These are phyloP conservation scores for Drosophila recens DNA, from an alignment of 2,888 invertebrate species.

Conservation along the genomic window DNA sequence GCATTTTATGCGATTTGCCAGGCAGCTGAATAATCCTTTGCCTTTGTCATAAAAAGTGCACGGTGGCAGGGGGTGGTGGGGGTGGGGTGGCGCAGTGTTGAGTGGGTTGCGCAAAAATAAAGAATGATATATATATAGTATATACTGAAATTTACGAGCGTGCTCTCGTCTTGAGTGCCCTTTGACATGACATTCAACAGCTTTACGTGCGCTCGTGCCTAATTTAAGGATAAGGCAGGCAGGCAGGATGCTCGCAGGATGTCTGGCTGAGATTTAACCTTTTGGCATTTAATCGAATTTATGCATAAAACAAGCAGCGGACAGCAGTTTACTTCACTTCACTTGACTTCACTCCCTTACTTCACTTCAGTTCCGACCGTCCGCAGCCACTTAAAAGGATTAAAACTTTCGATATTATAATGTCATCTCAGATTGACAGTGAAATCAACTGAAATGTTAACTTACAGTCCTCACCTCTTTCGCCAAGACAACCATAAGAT, in stretches of 20 bases:
- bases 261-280: slow-evolving; percentile 66
- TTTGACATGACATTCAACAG: slow-evolving; percentile 79
- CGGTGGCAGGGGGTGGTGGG: background rate
- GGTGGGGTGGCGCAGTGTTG: background rate
- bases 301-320: slow-evolving; percentile 73
- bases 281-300: slow-evolving; percentile 81
- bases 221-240: slow-evolving; percentile 76
- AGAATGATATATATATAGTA: slow-evolving; percentile 8
- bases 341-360: slow-evolving; percentile 32
- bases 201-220: slow-evolving; percentile 81
- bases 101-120: slow-evolving; percentile 8
- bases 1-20: slow-evolving; percentile 78
- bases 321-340: slow-evolving; percentile 36
- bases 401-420: slow-evolving; percentile 77
- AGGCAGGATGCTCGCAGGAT: slow-evolving; percentile 19
- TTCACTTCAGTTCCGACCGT: slow-evolving; percentile 50
- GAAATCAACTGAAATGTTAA: slow-evolving; percentile 74
- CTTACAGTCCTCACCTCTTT: slow-evolving; percentile 13
- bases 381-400: slow-evolving; percentile 78
- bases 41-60: slow-evolving; percentile 67
- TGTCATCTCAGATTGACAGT: slow-evolving; percentile 76
- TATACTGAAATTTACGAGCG: slow-evolving; percentile 64
- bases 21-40: slow-evolving; percentile 73
- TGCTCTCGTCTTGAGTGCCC: slow-evolving; percentile 56
- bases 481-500: slow-evolving; percentile 33